Evolutionary conservation across 2,888 invertebrate genomes (phyloP), one percentile per base, ranked within the genome.

Genomic region (Aspidiotus rigidus): DNA sequence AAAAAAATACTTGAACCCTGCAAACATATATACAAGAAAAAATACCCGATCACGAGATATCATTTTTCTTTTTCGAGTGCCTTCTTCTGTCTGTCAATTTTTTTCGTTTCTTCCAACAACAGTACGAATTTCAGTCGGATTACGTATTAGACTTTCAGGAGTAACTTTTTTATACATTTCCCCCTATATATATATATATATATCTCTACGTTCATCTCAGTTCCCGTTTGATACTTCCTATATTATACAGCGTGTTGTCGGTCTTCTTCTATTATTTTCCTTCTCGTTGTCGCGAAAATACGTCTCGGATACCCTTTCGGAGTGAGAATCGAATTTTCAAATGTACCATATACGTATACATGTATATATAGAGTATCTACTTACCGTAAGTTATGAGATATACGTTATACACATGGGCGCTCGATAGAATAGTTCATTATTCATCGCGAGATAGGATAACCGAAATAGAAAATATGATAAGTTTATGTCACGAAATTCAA

Each of bases 401-500:
- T 28, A 28, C 28, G 28, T 28, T 28, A 56, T 54, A 44, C 53
- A 54, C 64, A 67, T 44, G 60, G 67, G 67, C 67, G 67, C 67
- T 59, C 67, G 67, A 67, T 60, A 60, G 53, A 67, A 67, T 60
- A 67, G 67, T 67, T 67, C 67, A 67, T 67, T 67, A 67, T 67
- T 67, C 67, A 67, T 60, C 59, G 28, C 67, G 49, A 67, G 67
- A 67, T 60, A 67, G 67, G 67, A 67, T 67, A 67, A 67, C 67
- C 67, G 67, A 67, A 67, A 67, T 67, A 67, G 67, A 67, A 67
- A 67, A 67, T 67, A 67, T 67, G 67, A 67, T 67, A 67, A 67
- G 67, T 67, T 60, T 67, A 67, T 67, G 67, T 67, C 67, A 67
- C 60, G 67, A 67, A 67, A 67, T 60, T 67, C 67, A 67, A 67